phyloP scores from a whole-genome alignment of 2,888 invertebrate genomes.

The Sarcophaga carnaria region DNA sequence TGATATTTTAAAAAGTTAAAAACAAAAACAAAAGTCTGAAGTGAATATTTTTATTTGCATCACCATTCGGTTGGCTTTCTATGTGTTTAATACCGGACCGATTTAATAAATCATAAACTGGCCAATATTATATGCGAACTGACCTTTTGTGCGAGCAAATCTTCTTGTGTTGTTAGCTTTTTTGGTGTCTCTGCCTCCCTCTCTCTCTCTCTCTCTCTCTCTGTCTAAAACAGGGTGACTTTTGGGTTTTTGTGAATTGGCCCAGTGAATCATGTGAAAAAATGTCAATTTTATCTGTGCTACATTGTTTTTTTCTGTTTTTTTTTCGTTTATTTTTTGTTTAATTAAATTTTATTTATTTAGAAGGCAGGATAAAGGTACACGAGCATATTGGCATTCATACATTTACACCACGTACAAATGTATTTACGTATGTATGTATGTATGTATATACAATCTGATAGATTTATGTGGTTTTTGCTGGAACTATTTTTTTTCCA shows the following conservation, averaged over 20 bases:
- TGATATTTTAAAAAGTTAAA: conserved; percentile 4
- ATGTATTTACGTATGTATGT: no score
- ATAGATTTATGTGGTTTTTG: neutral
- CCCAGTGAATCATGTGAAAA: neutral
- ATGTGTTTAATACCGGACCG: neutral
- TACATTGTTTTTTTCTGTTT: no score
- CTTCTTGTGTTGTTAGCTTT: no score
- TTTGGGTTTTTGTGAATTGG: neutral
- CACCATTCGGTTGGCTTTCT: neutral
- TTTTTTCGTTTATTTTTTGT: neutral
- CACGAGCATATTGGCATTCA: no score
- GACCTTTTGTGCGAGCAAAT: neutral
- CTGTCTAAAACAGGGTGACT: no score
- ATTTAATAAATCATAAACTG: conserved; percentile 36
- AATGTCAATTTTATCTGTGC: conserved; percentile 21
- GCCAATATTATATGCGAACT: conserved; percentile 26
- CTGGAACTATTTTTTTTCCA: neutral
- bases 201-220: no score
- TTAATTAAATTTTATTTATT: conserved; percentile 32
- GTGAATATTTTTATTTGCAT: conserved; percentile 2
- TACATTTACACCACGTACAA: no score
- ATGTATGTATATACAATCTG: neutral
- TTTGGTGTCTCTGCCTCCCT: no score
- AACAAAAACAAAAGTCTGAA: neutral
- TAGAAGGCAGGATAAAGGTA: neutral